Evolutionary conservation across 2,888 invertebrate genomes (phyloP).

Genomic region (Eupeodes luniger): DNA sequence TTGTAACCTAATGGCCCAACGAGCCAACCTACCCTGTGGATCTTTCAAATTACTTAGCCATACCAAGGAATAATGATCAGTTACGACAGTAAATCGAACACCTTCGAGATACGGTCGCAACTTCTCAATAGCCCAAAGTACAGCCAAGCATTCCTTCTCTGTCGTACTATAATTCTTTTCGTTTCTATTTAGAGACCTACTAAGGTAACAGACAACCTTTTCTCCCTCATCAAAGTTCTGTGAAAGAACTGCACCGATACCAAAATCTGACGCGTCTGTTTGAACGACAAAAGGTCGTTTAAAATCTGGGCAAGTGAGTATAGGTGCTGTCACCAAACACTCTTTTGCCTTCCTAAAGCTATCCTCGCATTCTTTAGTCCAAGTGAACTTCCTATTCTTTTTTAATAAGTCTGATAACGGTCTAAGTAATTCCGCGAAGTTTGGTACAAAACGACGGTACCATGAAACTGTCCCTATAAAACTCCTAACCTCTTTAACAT

Average conservation of each 20-base stretch:
- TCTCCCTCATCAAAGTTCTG: neutral
- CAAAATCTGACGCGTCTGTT: too few relatives aligned
- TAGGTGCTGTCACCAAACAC: too few relatives aligned
- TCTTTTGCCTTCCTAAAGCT: too few relatives aligned
- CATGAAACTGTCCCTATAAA: neutral
- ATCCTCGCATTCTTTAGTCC: too few relatives aligned
- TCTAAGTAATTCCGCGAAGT: too few relatives aligned
- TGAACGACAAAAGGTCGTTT: too few relatives aligned
- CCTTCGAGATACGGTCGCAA: neutral
- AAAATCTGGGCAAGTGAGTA: too few relatives aligned
- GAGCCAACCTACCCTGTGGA: conserved; percentile 24
- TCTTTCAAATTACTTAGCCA: conserved; percentile 12
- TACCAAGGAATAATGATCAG: neutral
- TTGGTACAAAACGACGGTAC: neutral
- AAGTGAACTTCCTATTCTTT: too few relatives aligned
- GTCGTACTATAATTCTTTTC: neutral
- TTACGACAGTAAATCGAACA: neutral
- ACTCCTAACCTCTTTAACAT: too few relatives aligned
- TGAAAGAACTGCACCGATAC: too few relatives aligned
- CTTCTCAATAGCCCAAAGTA: conserved; percentile 14
- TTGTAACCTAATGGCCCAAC: conserved; percentile 2
- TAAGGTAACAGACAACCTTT: neutral
- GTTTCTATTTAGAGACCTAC: neutral
- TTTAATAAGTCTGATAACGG: too few relatives aligned
- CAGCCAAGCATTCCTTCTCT: neutral